A percentile compares a stretch with the other conserved stretches of the same genome.
phyloP scores from a whole-genome alignment of 2,797 vertebrate genomes.

The Chelon auratus region DNA sequence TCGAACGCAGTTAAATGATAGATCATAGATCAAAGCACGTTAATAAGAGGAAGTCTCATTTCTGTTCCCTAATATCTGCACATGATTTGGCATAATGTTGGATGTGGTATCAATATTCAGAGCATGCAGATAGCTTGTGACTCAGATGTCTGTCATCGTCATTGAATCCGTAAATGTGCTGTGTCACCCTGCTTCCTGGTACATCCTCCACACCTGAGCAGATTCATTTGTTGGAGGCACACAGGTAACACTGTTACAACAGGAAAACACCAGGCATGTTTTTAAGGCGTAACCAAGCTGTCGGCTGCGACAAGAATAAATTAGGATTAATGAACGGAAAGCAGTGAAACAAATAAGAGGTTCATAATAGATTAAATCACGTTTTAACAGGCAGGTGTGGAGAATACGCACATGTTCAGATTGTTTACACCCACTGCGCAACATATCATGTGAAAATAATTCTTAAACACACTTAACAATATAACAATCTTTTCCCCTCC shows the following conservation, averaged over 20 bases:
- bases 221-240: background rate
- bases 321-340: background rate
- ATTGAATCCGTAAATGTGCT: slow-evolving; percentile 60
- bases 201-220: slow-evolving; percentile 11
- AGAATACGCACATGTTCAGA: background rate
- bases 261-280: background rate
- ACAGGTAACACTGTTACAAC: background rate
- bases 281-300: background rate
- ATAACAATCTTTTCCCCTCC: background rate
- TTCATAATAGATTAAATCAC: background rate
- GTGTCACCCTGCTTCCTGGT: slow-evolving; percentile 70
- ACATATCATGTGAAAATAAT: background rate
- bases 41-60: background rate
- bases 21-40: background rate
- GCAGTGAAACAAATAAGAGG: background rate
- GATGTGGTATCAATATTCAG: slow-evolving; percentile 5
- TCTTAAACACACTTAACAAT: background rate
- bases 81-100: background rate
- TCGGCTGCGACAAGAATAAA: background rate
- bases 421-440: background rate
- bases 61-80: background rate
- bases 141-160: slow-evolving; percentile 39
- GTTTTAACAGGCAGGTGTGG: background rate
- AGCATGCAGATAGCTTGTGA: slow-evolving; percentile 9
- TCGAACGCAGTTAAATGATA: background rate